Base-by-base conservation (phyloP, 2,888 invertebrate species). In the Heteropelma amictum region DNA sequence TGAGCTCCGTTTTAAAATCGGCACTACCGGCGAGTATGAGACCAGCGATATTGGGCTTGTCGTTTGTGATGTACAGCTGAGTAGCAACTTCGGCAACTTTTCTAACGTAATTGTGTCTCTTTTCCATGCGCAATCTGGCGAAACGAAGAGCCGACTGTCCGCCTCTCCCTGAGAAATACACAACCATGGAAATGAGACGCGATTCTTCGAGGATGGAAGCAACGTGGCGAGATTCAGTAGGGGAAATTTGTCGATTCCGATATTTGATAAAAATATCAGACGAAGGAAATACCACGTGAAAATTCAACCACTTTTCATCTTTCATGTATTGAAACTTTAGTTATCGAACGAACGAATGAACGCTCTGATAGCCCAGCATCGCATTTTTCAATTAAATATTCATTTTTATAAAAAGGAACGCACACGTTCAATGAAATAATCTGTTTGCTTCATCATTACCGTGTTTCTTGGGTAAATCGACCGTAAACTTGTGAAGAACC, bases 71-170 rank as follows among this genome's bases (percentile, higher is more conserved):
- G 91, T 98, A 99, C 85, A 99, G 91, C 89, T 97, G 97, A 0
- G 98, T 98, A 61, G 99, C 98, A 0, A 96, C 96, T 90, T 98
- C 97, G 7, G 97, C 97, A 75, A 99, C 99, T 91, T 99, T 99
- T 76, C 99, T 93, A 71, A 99, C 98, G 89, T 99, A 99, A 90
- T 99, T 99, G 92, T 99, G 99, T 76, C 99, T 93, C 89, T 99
- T 99, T 91, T 99, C 99, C 98, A 99, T 98, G 84, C 99, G 94
- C 81, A 99, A 92, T 91, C 99, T 97, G 12, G 99, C 99, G 90
- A 99, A 99, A 94, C 99, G 98, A 79, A 99, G 91, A 35, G 99
- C 99, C 5, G 99, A 99, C 90, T 99, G 99, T 93, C 99, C 99
- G 92, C 99, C 99, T 90, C 99, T 95, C 12, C 93, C 93, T 93